Evolutionary conservation across 1,140 invertebrate genomes (phyloP), one percentile per base, ranked within the genome.

Genomic region (Monomorium pharaonis): DNA sequence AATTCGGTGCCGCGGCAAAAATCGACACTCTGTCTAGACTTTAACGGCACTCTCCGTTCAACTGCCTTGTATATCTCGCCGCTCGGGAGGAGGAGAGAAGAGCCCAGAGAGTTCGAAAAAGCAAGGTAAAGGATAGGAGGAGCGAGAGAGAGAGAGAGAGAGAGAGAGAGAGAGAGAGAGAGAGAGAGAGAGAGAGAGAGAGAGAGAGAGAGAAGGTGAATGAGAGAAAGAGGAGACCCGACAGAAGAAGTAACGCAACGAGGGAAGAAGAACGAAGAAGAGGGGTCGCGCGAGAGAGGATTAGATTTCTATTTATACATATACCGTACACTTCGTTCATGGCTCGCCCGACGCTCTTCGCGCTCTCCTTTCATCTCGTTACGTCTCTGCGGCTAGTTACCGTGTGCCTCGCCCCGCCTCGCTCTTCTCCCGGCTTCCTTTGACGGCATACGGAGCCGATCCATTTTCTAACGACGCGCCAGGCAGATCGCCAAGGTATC

Each of bases 11-110:
- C 85, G 86, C 88, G 90, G 94, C 91, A 95, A 95, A 95, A 94
- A 95, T 95, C 94, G 94, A 94, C 94, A 95, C 93, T 92, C 93
- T 81, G 94, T 95, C 94, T 95, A 95, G 94, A 95, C 94, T 44
- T 67, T 94, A 91, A 92, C 89, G 90, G 87, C 90, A 90, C 90
- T 84, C 86, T 88, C 33, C 87, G 88, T 84, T 84, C 75, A 87
- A 67, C 63, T 74, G 67, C 74, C 78, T 77, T 84, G 87, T 88
- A 91, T 51, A 86, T 88, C 58, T 72, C 81, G 69, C 1, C 33
- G 69, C 54, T 24, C 18, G 47, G 14, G 58, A 67, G 24, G 63
- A 65, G 27, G 69, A 69, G 65, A 70, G 62, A 63, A 30, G 16
- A 27, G 49, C 16, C 21, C 33, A 14, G 27, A 47, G n/a, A 60